phyloP scores from a whole-genome alignment of 2,797 vertebrate species.

The Cirrhinus mrigala region DNA sequence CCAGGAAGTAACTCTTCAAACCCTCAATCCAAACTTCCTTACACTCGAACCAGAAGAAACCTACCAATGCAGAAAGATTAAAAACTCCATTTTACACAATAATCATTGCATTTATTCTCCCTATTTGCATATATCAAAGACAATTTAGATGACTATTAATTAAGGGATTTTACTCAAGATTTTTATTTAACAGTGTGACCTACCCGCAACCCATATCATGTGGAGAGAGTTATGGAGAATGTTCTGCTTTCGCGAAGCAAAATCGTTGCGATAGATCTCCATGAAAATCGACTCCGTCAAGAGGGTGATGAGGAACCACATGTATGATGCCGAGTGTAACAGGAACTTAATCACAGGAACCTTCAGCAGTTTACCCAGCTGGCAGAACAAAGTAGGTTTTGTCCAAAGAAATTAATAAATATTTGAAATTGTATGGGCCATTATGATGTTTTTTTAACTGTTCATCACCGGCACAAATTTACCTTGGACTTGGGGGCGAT shows the following conservation, averaged over 20 bases:
- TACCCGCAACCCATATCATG: conserved; percentile 91
- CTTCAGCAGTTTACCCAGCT: conserved; percentile 84
- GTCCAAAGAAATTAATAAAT: background rate
- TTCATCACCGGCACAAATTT: background rate
- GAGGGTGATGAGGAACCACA: conserved; percentile 89
- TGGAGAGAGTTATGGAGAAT: conserved; percentile 88
- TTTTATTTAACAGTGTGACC: background rate
- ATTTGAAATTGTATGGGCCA: background rate
- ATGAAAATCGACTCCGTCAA: conserved; percentile 87
- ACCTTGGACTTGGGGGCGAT: conserved; percentile 88
- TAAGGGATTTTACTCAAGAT: background rate
- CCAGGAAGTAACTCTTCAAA: conserved; percentile 85
- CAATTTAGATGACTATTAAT: background rate
- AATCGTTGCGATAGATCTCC: conserved; percentile 81
- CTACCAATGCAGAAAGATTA: conserved; percentile 63
- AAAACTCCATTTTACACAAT: background rate
- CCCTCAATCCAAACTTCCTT: conserved; percentile 94
- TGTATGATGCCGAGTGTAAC: conserved; percentile 84
- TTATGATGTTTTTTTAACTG: background rate
- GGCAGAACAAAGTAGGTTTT: conserved; percentile 30
- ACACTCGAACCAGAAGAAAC: conserved; percentile 92
- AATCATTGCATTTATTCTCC: too few species aligned
- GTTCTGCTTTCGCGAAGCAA: conserved; percentile 81
- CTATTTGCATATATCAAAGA: background rate
- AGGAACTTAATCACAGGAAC: conserved; percentile 88